Conservation (phyloP, 2,888 invertebrate species). For the Odontomyia ornata region DNA sequence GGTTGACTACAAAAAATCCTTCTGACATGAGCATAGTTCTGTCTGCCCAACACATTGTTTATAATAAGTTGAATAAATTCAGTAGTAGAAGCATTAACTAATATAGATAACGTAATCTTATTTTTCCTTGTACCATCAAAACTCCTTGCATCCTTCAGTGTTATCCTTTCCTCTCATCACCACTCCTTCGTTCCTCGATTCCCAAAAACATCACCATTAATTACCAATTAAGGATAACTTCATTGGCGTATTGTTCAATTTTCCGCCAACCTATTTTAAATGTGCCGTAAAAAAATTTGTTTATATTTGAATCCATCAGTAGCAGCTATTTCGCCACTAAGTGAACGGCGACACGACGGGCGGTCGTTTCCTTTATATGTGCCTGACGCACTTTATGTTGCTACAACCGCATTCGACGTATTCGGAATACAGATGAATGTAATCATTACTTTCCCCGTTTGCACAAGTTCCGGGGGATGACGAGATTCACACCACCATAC, state of each 20-base stretch:
- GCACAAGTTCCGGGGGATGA: constrained; percentile 23
- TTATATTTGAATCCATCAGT: constrained; percentile 42
- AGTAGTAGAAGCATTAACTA: too few species aligned
- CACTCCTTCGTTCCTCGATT: background rate
- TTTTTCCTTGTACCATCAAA: too few species aligned
- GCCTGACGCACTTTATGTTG: background rate
- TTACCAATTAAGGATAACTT: constrained; percentile 42
- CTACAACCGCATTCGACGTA: background rate
- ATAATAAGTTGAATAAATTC: too few species aligned
- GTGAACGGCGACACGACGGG: constrained; percentile 35
- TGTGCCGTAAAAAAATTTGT: constrained; percentile 42
- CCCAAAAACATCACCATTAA: constrained; percentile 37
- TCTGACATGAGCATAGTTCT: too few species aligned
- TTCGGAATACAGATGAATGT: constrained; percentile 1
- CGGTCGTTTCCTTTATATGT: constrained; percentile 17
- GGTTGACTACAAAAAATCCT: too few species aligned
- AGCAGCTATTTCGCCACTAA: constrained; percentile 41
- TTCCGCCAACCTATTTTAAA: constrained; percentile 42
- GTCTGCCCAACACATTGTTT: too few species aligned
- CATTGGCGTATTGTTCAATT: constrained; percentile 41
- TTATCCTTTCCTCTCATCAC: background rate
- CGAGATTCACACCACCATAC: constrained; percentile 40
- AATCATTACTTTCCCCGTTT: constrained; percentile 22
- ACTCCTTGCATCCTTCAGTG: too few species aligned
- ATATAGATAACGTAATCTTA: too few species aligned